These are phyloP conservation scores for Emmelina monodactyla DNA, from an alignment of 2,888 invertebrate genomes.

Conservation along the genomic window DNA sequence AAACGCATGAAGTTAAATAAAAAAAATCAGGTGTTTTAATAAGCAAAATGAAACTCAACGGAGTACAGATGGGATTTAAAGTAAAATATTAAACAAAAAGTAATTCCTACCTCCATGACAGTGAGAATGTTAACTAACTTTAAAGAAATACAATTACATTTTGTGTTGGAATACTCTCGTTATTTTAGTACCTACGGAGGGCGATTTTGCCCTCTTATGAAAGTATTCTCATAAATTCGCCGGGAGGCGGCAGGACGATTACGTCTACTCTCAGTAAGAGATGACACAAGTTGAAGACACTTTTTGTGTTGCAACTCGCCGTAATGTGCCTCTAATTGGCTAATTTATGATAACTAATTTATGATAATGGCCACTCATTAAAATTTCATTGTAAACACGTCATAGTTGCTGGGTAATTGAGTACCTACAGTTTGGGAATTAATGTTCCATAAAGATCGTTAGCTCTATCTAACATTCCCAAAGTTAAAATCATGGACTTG, in stretches of 20 bases:
- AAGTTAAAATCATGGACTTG: too few relatives aligned
- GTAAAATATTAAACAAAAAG: too few relatives aligned
- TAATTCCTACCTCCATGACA: too few relatives aligned
- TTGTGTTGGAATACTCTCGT: background rate
- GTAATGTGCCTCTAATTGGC: constrained; percentile 45
- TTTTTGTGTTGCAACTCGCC: constrained; percentile 33
- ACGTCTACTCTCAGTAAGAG: constrained; percentile 4
- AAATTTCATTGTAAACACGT: constrained; percentile 42
- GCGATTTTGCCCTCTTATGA: background rate
- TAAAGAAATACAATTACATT: too few relatives aligned
- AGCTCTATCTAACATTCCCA: too few relatives aligned
- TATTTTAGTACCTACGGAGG: background rate
- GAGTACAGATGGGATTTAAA: too few relatives aligned
- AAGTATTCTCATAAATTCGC: background rate
- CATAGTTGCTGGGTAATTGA: constrained; percentile 14
- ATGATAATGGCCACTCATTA: constrained; percentile 48
- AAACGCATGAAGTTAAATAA: too few relatives aligned
- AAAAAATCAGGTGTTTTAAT: too few relatives aligned
- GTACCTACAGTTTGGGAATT: background rate
- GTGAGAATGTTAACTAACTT: too few relatives aligned
- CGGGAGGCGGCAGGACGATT: background rate
- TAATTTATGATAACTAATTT: constrained; percentile 29
- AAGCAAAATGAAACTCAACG: too few relatives aligned
- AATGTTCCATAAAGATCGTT: constrained; percentile 1
- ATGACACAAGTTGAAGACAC: constrained; percentile 16